Percentiles rank a stretch among this genome's conserved stretches.
These are phyloP conservation scores for Molanna angustata DNA, from an alignment of 2,888 invertebrate species.

Conservation along the genomic window DNA sequence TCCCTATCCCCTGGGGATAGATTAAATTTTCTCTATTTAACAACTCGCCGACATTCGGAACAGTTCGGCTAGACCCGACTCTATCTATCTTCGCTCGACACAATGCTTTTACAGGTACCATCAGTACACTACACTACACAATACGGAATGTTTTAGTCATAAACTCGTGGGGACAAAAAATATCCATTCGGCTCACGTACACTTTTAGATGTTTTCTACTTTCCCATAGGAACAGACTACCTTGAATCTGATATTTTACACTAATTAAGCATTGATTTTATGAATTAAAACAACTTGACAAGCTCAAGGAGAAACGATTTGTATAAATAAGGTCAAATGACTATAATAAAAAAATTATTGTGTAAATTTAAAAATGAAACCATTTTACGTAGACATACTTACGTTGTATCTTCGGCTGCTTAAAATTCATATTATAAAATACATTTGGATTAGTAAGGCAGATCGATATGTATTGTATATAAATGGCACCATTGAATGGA, in stretches of 20 bases:
- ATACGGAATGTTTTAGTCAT: constrained; percentile 16
- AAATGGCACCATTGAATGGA: too few species aligned
- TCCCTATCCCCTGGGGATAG: constrained; percentile 17
- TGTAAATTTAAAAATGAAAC: not conserved
- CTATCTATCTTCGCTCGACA: constrained; percentile 1
- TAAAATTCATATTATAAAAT: too few species aligned
- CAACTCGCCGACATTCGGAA: constrained; percentile 19
- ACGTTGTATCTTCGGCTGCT: not conserved
- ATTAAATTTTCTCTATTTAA: constrained; percentile 32
- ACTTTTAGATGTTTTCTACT: not conserved
- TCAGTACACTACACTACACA: too few species aligned
- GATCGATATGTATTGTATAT: too few species aligned
- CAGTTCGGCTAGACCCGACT: constrained; percentile 10
- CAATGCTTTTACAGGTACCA: constrained; percentile 10
- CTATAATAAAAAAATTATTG: too few species aligned
- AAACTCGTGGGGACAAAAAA: constrained; percentile 10
- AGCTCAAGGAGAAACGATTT: too few species aligned
- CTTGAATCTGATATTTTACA: too few species aligned
- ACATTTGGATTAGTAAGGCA: too few species aligned
- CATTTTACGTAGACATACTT: not conserved
- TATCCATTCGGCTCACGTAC: not conserved
- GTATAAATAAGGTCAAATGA: too few species aligned
- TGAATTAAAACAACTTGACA: too few species aligned
- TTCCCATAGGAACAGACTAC: too few species aligned
- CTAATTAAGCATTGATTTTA: too few species aligned